Percentiles rank a stretch among this genome's conserved stretches.
Evolutionary conservation across 1,140 invertebrate species (phyloP).

Genomic region (Nephotettix cincticeps): DNA sequence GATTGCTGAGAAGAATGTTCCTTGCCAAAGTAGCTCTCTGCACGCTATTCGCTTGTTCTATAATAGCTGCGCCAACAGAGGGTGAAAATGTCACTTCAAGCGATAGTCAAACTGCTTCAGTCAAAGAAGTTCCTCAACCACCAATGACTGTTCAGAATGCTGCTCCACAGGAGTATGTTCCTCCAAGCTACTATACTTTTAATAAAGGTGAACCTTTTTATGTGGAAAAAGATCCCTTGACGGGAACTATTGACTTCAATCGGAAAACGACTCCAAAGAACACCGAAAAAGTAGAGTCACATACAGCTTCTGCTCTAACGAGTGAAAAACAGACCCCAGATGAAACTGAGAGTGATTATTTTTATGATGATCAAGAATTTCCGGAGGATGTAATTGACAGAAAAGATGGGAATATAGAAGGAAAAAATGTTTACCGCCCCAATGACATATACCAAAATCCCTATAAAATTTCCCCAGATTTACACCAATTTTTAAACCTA

Average conservation of each 20-base stretch:
- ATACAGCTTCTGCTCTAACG: slow-evolving; percentile 25
- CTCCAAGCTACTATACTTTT: slow-evolving; percentile 51
- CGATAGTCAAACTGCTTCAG: slow-evolving; percentile 26
- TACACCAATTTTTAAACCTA: slow-evolving; percentile 68
- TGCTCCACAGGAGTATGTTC: slow-evolving; percentile 18
- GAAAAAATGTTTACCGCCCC: slow-evolving; percentile 42
- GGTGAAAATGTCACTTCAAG: slow-evolving; percentile 1
- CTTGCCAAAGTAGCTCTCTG: background rate
- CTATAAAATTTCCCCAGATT: slow-evolving; percentile 54
- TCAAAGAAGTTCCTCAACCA: slow-evolving; percentile 35
- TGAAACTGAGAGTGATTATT: slow-evolving; percentile 27
- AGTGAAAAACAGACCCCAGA: slow-evolving; percentile 15
- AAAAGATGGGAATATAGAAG: slow-evolving; percentile 48
- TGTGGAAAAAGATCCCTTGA: slow-evolving; percentile 64
- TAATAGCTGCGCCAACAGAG: background rate
- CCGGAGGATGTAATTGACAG: slow-evolving; percentile 47
- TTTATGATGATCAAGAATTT: slow-evolving; percentile 43
- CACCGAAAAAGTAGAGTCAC: slow-evolving; percentile 16
- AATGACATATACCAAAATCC: slow-evolving; percentile 51
- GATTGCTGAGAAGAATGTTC: background rate
- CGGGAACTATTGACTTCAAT: slow-evolving; percentile 50
- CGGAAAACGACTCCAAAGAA: slow-evolving; percentile 37
- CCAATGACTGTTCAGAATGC: slow-evolving; percentile 36
- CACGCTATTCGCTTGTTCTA: background rate
- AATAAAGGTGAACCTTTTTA: slow-evolving; percentile 71